These are phyloP conservation scores for Drosophila dunni DNA, from an alignment of 1,140 invertebrate genomes.

Conservation along the genomic window DNA sequence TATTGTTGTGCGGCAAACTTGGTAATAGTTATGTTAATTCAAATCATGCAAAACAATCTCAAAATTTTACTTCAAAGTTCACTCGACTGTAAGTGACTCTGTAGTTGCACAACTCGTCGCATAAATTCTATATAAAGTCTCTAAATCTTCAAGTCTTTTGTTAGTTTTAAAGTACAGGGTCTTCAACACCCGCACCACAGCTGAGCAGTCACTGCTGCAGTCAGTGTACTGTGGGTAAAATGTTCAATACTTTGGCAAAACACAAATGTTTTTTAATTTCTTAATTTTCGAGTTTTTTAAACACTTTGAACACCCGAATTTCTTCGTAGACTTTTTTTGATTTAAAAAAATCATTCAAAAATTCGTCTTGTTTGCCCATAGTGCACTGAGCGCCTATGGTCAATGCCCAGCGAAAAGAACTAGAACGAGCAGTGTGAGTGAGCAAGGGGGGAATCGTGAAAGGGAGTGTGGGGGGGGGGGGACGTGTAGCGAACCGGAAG, in stretches of 20 bases:
- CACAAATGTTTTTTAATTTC: no score
- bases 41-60: conserved; percentile 30
- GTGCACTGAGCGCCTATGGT: conserved; percentile 43
- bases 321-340: conserved; percentile 6
- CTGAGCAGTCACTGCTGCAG: conserved; percentile 25
- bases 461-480: conserved; percentile 3
- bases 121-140: no score
- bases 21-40: conserved; percentile 51
- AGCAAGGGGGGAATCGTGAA: neutral
- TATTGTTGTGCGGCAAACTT: conserved; percentile 39
- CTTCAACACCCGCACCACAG: conserved; percentile 1
- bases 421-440: neutral
- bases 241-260: no score
- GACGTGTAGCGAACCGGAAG: conserved; percentile 53
- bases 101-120: no score
- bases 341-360: no score
- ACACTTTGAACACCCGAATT: no score
- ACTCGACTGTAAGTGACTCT: no score
- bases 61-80: neutral
- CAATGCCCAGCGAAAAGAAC: conserved; percentile 40
- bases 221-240: no score
- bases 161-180: no score
- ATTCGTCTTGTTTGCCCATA: no score
- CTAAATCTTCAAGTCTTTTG: no score
- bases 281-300: no score